Evolutionary conservation across 2,113 vertebrate genomes (phyloP), one percentile per base, ranked within the genome.

Genomic region (Litocranius walleri): DNA sequence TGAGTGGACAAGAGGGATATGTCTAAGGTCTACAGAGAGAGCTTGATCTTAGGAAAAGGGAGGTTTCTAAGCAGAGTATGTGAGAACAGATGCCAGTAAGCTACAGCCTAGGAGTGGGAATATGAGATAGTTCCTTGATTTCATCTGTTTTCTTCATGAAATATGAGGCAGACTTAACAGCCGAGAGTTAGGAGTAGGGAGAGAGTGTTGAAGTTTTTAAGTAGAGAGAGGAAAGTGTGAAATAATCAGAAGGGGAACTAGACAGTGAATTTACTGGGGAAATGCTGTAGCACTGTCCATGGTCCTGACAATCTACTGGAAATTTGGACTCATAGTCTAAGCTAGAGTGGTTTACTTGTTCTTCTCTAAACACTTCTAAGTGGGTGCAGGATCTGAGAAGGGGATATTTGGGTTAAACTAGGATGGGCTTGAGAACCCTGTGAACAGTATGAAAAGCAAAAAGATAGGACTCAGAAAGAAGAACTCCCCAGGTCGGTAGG

Each of bases 271-370:
- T 74, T 62, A 7, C 48, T 89, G 57, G 45, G 29, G 10, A 90
- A 82, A 43, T 23, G 0, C 7, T 5, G 4, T 43, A 13, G 30
- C n/a, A 2, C 11, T 36, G 23, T 54, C 23, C 15, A 3, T 4
- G 4, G 71, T 86, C 3, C 71, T 77, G 80, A 95, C 14, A 3
- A 29, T 6, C 43, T 13, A 23, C n/a, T 61, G 2, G 61, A 82
- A 14, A 64, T 36, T 13, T 64, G 17, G 48, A 4, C 56, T 52
- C 45, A 11, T 19, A 21, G 77, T 43, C 25, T n/a, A 64, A 36
- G 30, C 9, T 33, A 15, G 11, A 25, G 56, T 59, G 7, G 1
- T 67, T 15, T 29, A 45, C 9, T 50, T 90, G 45, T 3, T 71
- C 7, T 59, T 80, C 56, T 95, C 62, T 74, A 45, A 77, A 59